Conservation (phyloP, 2,888 invertebrate species). For the Sinohyriopsis cumingii region DNA sequence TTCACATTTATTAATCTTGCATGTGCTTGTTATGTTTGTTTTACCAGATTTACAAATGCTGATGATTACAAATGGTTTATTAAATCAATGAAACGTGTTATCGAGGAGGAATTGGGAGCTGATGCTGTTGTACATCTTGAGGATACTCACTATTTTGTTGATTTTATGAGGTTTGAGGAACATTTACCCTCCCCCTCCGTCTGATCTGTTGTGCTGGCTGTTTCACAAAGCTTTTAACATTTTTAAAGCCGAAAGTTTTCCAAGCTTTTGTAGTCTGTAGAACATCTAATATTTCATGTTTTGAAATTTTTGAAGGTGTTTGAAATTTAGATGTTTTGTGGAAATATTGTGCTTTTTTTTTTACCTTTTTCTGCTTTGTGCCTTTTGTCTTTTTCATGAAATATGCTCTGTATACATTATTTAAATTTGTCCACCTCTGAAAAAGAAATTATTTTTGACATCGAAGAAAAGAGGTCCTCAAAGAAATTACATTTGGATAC, state of each 20-base stretch:
- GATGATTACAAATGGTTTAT: constrained; percentile 69
- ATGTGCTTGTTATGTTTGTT: neutral
- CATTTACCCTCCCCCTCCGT: neutral
- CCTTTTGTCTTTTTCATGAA: constrained; percentile 5
- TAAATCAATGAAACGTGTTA: constrained; percentile 78
- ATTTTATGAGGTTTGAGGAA: constrained; percentile 83
- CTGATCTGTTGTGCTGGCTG: neutral
- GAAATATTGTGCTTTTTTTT: neutral
- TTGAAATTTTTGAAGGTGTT: too few species aligned
- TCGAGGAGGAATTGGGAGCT: constrained; percentile 79
- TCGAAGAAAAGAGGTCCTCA: too few species aligned
- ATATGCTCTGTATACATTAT: constrained; percentile 2
- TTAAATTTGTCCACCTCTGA: neutral
- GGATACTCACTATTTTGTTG: constrained; percentile 88
- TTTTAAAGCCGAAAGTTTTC: neutral
- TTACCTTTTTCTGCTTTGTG: constrained; percentile 2
- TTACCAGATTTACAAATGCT: constrained; percentile 62
- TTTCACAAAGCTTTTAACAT: neutral
- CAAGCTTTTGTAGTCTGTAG: too few species aligned
- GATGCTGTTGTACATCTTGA: constrained; percentile 78
- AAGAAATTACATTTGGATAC: too few species aligned
- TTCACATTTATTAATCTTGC: too few species aligned
- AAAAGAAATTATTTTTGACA: too few species aligned
- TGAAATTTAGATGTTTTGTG: too few species aligned
- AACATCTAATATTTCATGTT: too few species aligned